phyloP scores from a whole-genome alignment of 2,113 vertebrate genomes.

The Anarhynchus alexandrinus region DNA sequence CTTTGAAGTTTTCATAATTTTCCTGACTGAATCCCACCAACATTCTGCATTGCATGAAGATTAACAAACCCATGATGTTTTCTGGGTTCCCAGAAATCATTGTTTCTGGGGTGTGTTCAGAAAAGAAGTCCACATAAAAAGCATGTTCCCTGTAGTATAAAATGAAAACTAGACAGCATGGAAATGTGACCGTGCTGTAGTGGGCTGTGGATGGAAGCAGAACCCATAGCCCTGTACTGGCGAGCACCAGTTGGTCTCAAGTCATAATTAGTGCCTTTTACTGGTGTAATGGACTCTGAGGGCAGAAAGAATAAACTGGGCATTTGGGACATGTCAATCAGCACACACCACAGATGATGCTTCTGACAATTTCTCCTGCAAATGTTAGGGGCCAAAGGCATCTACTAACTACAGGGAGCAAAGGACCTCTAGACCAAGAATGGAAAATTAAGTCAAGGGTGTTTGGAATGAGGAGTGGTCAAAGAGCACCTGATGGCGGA shows the following conservation, averaged over 20 bases:
- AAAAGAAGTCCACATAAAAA: not conserved
- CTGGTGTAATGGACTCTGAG: not conserved
- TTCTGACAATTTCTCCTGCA: not conserved
- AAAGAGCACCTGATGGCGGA: not conserved
- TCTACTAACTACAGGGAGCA: not conserved
- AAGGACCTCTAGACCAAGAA: not conserved
- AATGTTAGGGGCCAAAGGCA: not conserved
- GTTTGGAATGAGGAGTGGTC: not conserved
- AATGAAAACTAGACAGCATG: not conserved
- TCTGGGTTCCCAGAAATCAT: not conserved
- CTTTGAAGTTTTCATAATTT: not conserved
- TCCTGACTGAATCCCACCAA: not conserved
- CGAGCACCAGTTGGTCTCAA: not conserved
- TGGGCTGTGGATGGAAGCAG: not conserved
- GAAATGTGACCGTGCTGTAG: not conserved
- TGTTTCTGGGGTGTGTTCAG: not conserved
- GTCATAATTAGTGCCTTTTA: not conserved
- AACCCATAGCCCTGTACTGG: not conserved
- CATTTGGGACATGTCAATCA: not conserved
- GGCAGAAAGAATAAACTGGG: not conserved
- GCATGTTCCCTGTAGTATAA: rapidly evolving
- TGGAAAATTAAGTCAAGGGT: not conserved
- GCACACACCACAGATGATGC: not conserved
- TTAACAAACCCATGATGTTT: not conserved
- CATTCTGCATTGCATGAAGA: not conserved